A percentile compares a stretch with the other conserved stretches of the same genome.
These are phyloP conservation scores for Deilephila elpenor DNA, from an alignment of 2,888 invertebrate genomes.

Conservation along the genomic window DNA sequence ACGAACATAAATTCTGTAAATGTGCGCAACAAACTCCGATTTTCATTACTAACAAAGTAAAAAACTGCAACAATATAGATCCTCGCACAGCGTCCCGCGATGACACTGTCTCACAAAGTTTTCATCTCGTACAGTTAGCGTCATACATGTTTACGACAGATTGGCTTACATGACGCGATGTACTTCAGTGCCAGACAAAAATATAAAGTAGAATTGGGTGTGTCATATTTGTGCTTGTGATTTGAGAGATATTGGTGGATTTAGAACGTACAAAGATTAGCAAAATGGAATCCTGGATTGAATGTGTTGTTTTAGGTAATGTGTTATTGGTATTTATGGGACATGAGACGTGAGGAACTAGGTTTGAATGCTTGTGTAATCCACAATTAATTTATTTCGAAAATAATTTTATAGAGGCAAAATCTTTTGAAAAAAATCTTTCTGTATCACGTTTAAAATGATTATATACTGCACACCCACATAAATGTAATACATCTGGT, in stretches of 20 bases:
- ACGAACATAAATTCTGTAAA: not conserved
- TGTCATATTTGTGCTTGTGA: not conserved
- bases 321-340: no score
- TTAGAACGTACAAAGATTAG: no score
- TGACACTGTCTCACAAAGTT: conserved; percentile 17
- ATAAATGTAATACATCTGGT: no score
- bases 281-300: no score
- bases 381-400: no score
- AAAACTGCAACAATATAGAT: not conserved
- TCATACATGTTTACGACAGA: conserved; percentile 14
- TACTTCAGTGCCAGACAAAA: conserved; percentile 3
- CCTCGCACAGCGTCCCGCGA: not conserved
- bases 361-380: no score
- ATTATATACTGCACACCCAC: no score
- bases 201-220: not conserved
- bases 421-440: no score
- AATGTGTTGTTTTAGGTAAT: no score
- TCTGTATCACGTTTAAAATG: no score
- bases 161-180: not conserved
- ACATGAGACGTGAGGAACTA: no score
- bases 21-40: not conserved
- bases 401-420: no score
- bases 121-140: conserved; percentile 6
- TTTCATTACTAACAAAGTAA: conserved; percentile 8
- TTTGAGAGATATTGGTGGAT: not conserved